These are phyloP conservation scores for Drosophila pruinosa DNA, from an alignment of 1,140 invertebrate species.

Conservation along the genomic window DNA sequence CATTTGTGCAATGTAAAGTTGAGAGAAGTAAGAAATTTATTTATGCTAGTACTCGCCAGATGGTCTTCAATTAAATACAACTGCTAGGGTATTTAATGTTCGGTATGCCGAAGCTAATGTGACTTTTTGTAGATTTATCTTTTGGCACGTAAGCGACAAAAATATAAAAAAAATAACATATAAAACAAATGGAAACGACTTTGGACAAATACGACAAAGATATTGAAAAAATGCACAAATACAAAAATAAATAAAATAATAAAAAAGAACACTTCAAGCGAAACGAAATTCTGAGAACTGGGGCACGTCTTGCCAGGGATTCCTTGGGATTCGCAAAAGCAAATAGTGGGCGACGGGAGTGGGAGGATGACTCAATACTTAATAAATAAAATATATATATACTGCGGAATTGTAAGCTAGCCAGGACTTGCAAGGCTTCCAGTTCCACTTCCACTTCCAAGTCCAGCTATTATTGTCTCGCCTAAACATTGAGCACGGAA, in stretches of 20 bases:
- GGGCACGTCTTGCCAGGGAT: conserved; percentile 1
- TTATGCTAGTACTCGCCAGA: no score
- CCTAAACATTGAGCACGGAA: conserved; percentile 81
- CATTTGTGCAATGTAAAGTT: not conserved
- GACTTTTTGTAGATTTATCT: not conserved
- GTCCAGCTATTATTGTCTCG: not conserved
- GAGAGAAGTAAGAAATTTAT: not conserved
- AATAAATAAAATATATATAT: conserved; percentile 5
- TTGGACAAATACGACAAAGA: conserved; percentile 10
- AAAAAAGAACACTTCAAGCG: not conserved
- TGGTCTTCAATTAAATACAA: not conserved
- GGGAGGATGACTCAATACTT: not conserved
- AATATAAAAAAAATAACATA: not conserved
- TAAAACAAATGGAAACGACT: conserved; percentile 5
- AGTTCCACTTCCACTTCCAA: not conserved
- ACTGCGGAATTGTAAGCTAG: not conserved
- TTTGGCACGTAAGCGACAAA: conserved; percentile 28
- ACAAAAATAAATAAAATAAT: not conserved
- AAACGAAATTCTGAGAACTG: conserved; percentile 5
- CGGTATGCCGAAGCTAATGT: not conserved
- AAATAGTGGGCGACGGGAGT: not conserved
- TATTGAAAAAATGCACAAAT: conserved; percentile 1
- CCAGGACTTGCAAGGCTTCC: conserved; percentile 2
- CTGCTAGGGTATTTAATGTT: not conserved
- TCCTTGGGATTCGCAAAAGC: not conserved